A percentile compares a stretch with the other conserved stretches of the same genome.
phyloP scores from a whole-genome alignment of 2,888 invertebrate species.

The Salticus scenicus region DNA sequence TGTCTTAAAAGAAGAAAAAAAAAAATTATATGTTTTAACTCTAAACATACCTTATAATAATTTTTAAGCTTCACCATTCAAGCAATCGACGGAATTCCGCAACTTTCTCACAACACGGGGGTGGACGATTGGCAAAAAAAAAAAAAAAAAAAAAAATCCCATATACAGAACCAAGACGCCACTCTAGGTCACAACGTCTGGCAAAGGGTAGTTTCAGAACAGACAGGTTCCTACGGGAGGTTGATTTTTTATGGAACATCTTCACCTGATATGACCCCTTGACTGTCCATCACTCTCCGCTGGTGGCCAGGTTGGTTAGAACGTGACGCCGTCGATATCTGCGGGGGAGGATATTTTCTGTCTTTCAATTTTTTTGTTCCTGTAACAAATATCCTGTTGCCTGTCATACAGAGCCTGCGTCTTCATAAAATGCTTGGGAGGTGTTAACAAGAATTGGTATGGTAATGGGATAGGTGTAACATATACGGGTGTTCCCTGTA shows the following conservation, averaged over 20 bases:
- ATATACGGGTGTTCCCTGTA: not conserved
- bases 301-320: constrained; percentile 31
- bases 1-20: too few species aligned
- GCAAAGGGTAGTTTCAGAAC: constrained; percentile 29
- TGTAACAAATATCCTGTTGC: constrained; percentile 10
- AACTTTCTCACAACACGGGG: constrained; percentile 3
- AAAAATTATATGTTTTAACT: too few species aligned
- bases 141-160: not conserved
- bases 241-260: constrained; percentile 48
- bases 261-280: constrained; percentile 42
- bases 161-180: constrained; percentile 29
- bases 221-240: constrained; percentile 27
- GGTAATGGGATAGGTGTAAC: constrained; percentile 17
- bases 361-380: not conserved
- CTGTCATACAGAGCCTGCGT: not conserved
- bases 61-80: too few species aligned
- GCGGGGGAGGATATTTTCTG: not conserved
- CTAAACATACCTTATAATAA: too few species aligned
- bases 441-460: constrained; percentile 10
- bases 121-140: not conserved
- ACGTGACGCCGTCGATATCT: not conserved
- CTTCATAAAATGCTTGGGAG: constrained; percentile 9
- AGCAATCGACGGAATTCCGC: not conserved
- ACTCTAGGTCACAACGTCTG: constrained; percentile 22
- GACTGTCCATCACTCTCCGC: constrained; percentile 51